A percentile compares a stretch with the other conserved stretches of the same genome.
Conservation (phyloP, 2,797 vertebrate species). For the Kryptopterus vitreolus region DNA sequence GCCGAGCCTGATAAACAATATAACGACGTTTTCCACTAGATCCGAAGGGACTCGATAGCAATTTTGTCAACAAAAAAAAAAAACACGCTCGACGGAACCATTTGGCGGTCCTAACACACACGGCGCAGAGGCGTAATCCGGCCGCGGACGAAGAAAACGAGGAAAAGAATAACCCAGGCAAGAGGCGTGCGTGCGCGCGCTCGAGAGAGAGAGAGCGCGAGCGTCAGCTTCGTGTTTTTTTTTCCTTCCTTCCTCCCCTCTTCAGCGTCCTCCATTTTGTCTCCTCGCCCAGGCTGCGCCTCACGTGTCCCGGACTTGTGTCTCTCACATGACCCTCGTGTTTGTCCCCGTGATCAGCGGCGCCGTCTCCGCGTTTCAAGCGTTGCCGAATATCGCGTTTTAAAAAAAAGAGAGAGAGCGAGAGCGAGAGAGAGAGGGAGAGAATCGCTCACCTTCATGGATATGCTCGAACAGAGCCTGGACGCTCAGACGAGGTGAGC, state of each 20-base stretch:
- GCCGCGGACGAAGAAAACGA: constrained; percentile 21
- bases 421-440: not conserved
- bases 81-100: too few species aligned
- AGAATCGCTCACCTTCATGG: constrained; percentile 74
- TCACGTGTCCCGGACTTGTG: constrained; percentile 83
- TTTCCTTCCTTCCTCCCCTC: constrained; percentile 2
- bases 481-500: constrained; percentile 85
- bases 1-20: not conserved
- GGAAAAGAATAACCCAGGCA: not conserved
- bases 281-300: constrained; percentile 74
- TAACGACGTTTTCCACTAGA: not conserved
- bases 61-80: too few species aligned
- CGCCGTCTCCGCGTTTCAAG: constrained; percentile 75
- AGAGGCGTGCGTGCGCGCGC: not conserved
- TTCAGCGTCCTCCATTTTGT: constrained; percentile 76
- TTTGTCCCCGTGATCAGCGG: constrained; percentile 96
- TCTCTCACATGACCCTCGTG: constrained; percentile 94
- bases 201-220: constrained; percentile 16
- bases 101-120: not conserved
- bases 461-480: constrained; percentile 91
- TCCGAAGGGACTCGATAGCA: too few species aligned
- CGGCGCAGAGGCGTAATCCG: constrained; percentile 24
- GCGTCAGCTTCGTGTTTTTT: constrained; percentile 48
- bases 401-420: constrained; percentile 33
- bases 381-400: constrained; percentile 71